Conservation (phyloP, 1,140 invertebrate species). For the Carposina sasakii region DNA sequence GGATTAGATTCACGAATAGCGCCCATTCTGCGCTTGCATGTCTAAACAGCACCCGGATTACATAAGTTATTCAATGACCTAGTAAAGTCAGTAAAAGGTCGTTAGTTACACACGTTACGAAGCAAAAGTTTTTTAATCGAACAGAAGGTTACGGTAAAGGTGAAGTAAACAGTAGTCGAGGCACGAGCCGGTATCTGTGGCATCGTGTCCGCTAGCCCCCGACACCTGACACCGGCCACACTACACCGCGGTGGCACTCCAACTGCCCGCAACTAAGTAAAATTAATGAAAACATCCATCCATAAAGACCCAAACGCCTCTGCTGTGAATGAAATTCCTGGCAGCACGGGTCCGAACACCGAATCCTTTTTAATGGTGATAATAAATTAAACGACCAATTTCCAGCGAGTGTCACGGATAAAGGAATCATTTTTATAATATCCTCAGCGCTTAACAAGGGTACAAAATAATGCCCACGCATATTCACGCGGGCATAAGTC, state of each 20-base stretch:
- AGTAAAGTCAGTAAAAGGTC: slow-evolving; percentile 20
- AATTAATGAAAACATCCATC: slow-evolving; percentile 71
- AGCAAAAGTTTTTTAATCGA: no score
- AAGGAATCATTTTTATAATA: slow-evolving; percentile 74
- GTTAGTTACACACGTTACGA: no score
- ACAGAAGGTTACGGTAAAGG: no score
- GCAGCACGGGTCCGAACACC: slow-evolving; percentile 56
- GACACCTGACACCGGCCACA: slow-evolving; percentile 33
- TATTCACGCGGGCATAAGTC: slow-evolving; percentile 69
- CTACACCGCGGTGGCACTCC: slow-evolving; percentile 49
- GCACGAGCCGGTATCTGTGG: slow-evolving; percentile 35
- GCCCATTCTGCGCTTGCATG: no score
- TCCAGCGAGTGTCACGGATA: slow-evolving; percentile 69
- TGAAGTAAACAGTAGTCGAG: slow-evolving; percentile 38
- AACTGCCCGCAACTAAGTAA: slow-evolving; percentile 51
- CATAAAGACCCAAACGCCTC: slow-evolving; percentile 62
- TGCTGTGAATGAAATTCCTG: slow-evolving; percentile 73
- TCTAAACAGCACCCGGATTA: no score
- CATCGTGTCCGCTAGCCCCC: slow-evolving; percentile 29
- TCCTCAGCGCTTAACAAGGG: slow-evolving; percentile 73
- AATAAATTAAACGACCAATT: slow-evolving; percentile 72
- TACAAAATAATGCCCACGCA: slow-evolving; percentile 72
- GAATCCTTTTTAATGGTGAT: slow-evolving; percentile 70
- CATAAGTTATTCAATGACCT: no score
- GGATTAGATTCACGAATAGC: no score